These are phyloP conservation scores for Narcine bancroftii DNA, from an alignment of 2,113 vertebrate genomes.

Conservation along the genomic window DNA sequence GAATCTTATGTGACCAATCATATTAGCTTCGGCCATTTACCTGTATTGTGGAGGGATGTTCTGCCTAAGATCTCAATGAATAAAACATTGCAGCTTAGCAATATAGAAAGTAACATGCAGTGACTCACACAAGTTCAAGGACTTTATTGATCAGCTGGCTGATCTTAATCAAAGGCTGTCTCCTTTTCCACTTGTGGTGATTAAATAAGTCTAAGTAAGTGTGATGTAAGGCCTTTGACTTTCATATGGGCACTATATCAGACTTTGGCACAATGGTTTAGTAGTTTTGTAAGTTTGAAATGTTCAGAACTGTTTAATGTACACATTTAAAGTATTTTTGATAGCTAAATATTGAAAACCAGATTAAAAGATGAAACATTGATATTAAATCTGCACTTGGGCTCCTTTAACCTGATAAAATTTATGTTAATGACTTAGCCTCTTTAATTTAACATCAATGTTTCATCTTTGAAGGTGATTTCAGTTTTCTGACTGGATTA, in stretches of 20 bases:
- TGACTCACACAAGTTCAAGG: slow-evolving; percentile 82
- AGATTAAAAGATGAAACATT: no score
- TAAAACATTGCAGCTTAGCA: slow-evolving; percentile 51
- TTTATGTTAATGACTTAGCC: neutral
- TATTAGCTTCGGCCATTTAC: slow-evolving; percentile 40
- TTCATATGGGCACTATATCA: slow-evolving; percentile 54
- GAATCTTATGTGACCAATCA: slow-evolving; percentile 40
- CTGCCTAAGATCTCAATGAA: slow-evolving; percentile 46
- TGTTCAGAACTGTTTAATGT: neutral
- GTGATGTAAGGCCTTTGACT: slow-evolving; percentile 58
- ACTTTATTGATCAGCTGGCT: slow-evolving; percentile 73
- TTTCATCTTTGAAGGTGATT: neutral
- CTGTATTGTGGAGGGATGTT: slow-evolving; percentile 38
- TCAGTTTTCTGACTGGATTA: neutral
- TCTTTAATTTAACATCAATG: neutral
- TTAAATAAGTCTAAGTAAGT: slow-evolving; percentile 71
- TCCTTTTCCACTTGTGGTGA: slow-evolving; percentile 72
- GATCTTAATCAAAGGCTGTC: slow-evolving; percentile 76
- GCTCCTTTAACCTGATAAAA: neutral
- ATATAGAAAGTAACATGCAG: slow-evolving; percentile 59
- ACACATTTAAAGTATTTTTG: neutral
- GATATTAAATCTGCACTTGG: no score
- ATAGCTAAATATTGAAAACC: neutral
- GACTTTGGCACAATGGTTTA: slow-evolving; percentile 37
- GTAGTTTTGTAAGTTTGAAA: neutral